Percentiles rank a stretch among this genome's conserved stretches.
These are phyloP conservation scores for Lycodopsis pacificus DNA, from an alignment of 2,797 vertebrate genomes.

Conservation along the genomic window DNA sequence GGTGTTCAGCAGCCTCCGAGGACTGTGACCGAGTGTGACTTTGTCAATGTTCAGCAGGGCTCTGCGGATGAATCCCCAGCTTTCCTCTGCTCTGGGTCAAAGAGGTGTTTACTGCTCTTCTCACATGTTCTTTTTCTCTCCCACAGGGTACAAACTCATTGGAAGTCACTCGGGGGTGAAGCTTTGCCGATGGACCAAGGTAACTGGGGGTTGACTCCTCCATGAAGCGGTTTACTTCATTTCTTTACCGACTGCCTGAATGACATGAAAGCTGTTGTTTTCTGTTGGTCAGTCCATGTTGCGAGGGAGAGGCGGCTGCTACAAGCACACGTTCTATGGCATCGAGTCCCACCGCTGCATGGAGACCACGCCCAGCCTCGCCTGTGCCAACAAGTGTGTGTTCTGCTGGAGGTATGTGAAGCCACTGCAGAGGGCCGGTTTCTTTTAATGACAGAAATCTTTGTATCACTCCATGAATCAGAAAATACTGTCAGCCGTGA, in stretches of 20 bases:
- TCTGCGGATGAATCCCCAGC: background rate
- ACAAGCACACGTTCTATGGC: slow-evolving; percentile 97
- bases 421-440: background rate
- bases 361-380: slow-evolving; percentile 96
- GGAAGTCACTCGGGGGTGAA: slow-evolving; percentile 98
- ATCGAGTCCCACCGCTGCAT: slow-evolving; percentile 97
- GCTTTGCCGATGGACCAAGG: slow-evolving; percentile 98
- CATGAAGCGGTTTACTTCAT: background rate
- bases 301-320: slow-evolving; percentile 94
- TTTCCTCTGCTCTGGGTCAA: background rate
- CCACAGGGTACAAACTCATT: slow-evolving; percentile 92
- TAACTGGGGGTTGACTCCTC: slow-evolving; percentile 59
- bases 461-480: too few species aligned
- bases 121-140: slow-evolving; percentile 28
- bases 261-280: background rate
- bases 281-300: slow-evolving; percentile 89
- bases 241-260: background rate
- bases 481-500: too few species aligned
- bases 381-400: slow-evolving; percentile 96
- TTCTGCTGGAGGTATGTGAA: slow-evolving; percentile 95
- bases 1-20: background rate
- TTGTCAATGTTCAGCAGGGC: slow-evolving; percentile 7
- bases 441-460: too few species aligned
- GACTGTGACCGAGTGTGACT: background rate
- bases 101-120: background rate